Conservation (phyloP, 2,797 vertebrate species). For the Morus bassanus region DNA sequence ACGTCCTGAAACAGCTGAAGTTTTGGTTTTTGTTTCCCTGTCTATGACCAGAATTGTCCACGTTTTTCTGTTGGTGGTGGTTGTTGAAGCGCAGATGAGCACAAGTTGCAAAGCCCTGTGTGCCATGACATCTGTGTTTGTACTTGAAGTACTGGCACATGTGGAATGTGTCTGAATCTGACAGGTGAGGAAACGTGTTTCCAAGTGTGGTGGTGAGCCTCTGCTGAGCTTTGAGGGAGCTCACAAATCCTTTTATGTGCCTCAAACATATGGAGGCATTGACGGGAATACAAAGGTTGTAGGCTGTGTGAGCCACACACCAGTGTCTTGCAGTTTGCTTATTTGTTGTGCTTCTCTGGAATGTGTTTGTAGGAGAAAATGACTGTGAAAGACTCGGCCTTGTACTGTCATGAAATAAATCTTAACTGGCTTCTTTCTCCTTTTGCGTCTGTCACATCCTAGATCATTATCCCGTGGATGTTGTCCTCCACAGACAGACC, state of each 20-base stretch:
- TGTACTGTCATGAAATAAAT: background rate
- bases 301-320: background rate
- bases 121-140: background rate
- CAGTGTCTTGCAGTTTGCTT: background rate
- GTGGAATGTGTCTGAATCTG: background rate
- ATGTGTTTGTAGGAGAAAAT: background rate
- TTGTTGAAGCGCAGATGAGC: background rate
- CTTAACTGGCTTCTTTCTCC: background rate
- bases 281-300: background rate
- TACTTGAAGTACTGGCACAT: background rate
- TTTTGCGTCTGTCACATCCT: background rate
- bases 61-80: rapidly evolving
- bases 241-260: background rate
- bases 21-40: background rate
- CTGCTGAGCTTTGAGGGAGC: background rate
- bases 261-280: background rate
- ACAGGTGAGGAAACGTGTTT: background rate
- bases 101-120: background rate
- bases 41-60: background rate
- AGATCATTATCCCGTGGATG: background rate
- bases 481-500: background rate
- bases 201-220: background rate
- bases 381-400: background rate
- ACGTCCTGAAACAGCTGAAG: background rate
- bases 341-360: background rate